These are phyloP conservation scores for Microcebus murinus DNA, from an alignment of 2,113 vertebrate genomes.

Conservation along the genomic window DNA sequence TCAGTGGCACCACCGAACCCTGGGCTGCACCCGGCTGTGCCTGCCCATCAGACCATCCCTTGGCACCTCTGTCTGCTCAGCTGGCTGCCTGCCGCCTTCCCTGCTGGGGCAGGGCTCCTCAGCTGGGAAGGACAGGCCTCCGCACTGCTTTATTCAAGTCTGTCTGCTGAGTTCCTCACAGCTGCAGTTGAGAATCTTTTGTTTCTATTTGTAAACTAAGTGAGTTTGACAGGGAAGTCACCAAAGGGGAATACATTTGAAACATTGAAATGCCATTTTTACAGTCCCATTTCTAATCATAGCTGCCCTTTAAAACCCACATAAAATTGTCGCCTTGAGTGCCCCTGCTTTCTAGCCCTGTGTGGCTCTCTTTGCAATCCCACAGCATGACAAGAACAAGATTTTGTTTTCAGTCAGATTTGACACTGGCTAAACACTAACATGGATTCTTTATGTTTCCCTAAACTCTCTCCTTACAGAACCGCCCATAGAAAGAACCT, in stretches of 20 bases:
- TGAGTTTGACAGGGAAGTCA: conserved; percentile 24
- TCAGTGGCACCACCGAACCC: background rate
- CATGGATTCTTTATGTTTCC: background rate
- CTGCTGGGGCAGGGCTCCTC: background rate
- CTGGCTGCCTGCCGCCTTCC: rapidly evolving
- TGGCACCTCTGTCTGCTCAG: rapidly evolving
- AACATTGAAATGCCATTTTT: conserved; percentile 48
- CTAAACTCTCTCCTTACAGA: background rate
- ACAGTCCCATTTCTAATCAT: conserved; percentile 46
- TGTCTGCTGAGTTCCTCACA: background rate
- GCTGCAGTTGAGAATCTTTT: background rate
- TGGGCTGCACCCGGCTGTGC: rapidly evolving
- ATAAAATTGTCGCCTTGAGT: background rate
- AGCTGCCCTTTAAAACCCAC: conserved; percentile 44
- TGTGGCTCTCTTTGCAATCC: background rate
- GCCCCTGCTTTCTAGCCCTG: background rate
- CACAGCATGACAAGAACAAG: background rate
- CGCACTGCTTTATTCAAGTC: background rate
- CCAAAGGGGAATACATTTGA: background rate
- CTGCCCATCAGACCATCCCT: background rate
- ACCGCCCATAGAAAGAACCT: rapidly evolving
- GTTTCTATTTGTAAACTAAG: conserved; percentile 61
- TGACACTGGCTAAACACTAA: background rate
- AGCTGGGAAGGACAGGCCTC: background rate
- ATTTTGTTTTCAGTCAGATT: background rate